phyloP scores from a whole-genome alignment of 2,888 invertebrate genomes.

The Caenorhabditis doughertyi region DNA sequence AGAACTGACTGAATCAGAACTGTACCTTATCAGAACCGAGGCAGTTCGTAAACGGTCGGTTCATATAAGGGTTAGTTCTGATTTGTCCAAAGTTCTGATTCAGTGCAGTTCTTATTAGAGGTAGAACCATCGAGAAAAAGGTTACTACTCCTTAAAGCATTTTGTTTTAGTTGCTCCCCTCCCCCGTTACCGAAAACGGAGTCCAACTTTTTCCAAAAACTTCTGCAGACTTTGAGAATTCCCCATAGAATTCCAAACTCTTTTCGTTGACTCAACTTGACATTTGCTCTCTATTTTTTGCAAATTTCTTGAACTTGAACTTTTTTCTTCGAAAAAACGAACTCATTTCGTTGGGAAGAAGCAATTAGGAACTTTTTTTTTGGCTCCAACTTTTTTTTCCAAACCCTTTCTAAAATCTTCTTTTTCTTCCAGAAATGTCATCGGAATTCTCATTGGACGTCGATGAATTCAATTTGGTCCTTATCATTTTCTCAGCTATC shows the following conservation, averaged over 20 bases:
- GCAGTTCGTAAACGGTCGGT: too few relatives aligned
- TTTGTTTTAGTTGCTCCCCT: neutral
- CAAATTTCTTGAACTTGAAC: slow-evolving; percentile 5
- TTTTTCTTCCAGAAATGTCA: slow-evolving; percentile 1
- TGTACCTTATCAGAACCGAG: too few relatives aligned
- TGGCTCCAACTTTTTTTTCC: neutral
- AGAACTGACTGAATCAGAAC: too few relatives aligned
- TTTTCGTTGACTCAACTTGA: slow-evolving; percentile 18
- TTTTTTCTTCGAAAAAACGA: slow-evolving; percentile 10
- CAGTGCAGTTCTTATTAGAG: neutral
- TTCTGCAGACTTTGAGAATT: neutral
- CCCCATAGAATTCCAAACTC: neutral
- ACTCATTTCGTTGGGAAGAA: neutral
- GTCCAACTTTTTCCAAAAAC: neutral
- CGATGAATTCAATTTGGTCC: slow-evolving; percentile 63
- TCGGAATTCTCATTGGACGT: slow-evolving; percentile 30
- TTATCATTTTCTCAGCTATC: slow-evolving; percentile 60
- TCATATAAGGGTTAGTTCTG: too few relatives aligned
- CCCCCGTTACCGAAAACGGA: too few relatives aligned
- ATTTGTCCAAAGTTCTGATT: neutral
- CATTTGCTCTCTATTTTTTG: slow-evolving; percentile 9
- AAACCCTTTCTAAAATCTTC: neutral
- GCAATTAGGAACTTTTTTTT: neutral
- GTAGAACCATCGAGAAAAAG: too few relatives aligned
- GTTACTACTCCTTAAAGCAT: too few relatives aligned